Conservation (phyloP, 2,797 vertebrate genomes). For the Knipowitschia caucasica region DNA sequence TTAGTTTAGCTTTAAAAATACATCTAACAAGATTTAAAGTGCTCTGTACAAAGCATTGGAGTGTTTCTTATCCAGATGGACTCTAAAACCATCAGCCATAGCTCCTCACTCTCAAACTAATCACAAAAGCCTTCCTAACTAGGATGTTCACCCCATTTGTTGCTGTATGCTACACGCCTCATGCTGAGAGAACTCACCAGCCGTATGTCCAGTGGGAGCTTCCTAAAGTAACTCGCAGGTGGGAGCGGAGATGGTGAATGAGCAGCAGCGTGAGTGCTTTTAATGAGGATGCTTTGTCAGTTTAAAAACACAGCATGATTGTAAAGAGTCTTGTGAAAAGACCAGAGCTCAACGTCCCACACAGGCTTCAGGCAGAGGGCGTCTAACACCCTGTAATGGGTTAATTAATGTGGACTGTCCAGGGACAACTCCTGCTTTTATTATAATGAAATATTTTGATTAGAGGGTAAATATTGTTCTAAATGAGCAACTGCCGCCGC, state of each 20-base stretch:
- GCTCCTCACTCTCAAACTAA: background rate
- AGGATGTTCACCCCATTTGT: background rate
- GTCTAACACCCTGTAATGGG: background rate
- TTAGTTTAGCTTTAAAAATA: background rate
- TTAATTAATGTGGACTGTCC: background rate
- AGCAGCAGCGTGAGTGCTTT: slow-evolving; percentile 16
- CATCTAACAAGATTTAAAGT: background rate
- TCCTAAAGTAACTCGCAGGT: slow-evolving; percentile 9
- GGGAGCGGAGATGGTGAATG: slow-evolving; percentile 7
- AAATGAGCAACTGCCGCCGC: too few species aligned
- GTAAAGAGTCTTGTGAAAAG: slow-evolving; percentile 11
- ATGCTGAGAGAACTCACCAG: slow-evolving; percentile 4
- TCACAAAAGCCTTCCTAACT: background rate
- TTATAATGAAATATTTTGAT: background rate
- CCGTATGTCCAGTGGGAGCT: slow-evolving; percentile 7
- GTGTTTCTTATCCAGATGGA: background rate
- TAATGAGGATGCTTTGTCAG: slow-evolving; percentile 25
- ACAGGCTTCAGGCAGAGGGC: background rate
- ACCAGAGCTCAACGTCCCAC: background rate
- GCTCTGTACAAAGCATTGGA: background rate
- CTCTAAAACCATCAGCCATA: background rate
- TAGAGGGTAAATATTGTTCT: too few species aligned
- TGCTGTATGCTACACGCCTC: background rate
- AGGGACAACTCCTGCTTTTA: background rate
- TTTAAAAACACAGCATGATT: slow-evolving; percentile 32